A percentile compares a stretch with the other conserved stretches of the same genome.
Conservation (phyloP, 53 echinoderm and acorn worm species). For the Apostichopus leukothele region DNA sequence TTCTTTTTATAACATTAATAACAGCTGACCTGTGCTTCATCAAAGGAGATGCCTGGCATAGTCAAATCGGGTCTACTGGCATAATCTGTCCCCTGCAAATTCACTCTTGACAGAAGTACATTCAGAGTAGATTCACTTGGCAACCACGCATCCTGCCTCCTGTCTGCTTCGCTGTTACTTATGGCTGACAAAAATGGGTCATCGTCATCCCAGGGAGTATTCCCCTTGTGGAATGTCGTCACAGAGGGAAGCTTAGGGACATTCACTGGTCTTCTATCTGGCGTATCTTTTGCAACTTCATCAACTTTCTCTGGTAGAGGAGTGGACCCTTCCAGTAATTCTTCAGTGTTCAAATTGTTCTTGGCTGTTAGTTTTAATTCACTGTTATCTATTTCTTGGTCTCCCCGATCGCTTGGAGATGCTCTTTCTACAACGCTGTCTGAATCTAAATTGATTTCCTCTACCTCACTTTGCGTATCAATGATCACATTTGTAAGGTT, state of each 20-base stretch:
- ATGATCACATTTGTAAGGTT: not conserved
- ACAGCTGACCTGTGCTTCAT: slow-evolving; percentile 74
- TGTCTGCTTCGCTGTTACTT: slow-evolving; percentile 75
- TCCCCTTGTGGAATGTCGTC: slow-evolving; percentile 1
- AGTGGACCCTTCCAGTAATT: too few relatives aligned
- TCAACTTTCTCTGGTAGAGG: not conserved
- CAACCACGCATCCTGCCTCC: slow-evolving; percentile 88
- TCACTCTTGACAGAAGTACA: slow-evolving; percentile 58
- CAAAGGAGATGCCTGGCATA: slow-evolving; percentile 89
- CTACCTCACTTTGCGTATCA: not conserved
- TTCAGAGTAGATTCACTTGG: slow-evolving; percentile 72
- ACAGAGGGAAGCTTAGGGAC: not conserved
- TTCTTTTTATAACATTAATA: too few relatives aligned
- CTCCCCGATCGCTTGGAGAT: too few relatives aligned
- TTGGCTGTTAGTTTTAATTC: too few relatives aligned
- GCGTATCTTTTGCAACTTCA: too few relatives aligned
- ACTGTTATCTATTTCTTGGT: too few relatives aligned
- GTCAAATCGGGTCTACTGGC: slow-evolving; percentile 83
- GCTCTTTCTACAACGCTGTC: too few relatives aligned
- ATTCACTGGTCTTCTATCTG: not conserved
- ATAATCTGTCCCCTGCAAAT: slow-evolving; percentile 78
- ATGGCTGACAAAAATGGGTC: slow-evolving; percentile 75
- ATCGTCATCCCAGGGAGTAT: slow-evolving; percentile 20
- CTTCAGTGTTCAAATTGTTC: too few relatives aligned
- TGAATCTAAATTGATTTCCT: not conserved